Conservation (phyloP, 2,797 vertebrate genomes). For the Chanos chanos region DNA sequence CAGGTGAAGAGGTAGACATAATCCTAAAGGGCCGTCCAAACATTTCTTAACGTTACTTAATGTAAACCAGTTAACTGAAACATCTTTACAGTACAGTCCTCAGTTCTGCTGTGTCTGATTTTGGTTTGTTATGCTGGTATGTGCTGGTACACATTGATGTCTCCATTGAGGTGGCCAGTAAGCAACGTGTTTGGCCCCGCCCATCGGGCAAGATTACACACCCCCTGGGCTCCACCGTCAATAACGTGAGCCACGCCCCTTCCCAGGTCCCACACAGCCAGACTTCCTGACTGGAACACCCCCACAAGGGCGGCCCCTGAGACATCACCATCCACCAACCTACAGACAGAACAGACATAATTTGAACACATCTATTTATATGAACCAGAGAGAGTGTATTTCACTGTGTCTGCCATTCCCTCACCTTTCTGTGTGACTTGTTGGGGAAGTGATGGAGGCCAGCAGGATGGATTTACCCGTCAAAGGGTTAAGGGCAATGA, state of each 20-base stretch:
- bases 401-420: not conserved
- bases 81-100: no score
- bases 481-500: conserved; percentile 39
- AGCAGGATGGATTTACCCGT: conserved; percentile 23
- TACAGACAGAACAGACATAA: not conserved
- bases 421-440: conserved; percentile 12
- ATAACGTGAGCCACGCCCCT: conserved; percentile 14
- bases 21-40: no score
- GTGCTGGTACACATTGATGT: conserved; percentile 46
- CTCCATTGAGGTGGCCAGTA: conserved; percentile 44
- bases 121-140: not conserved
- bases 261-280: conserved; percentile 33
- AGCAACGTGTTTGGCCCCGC: conserved; percentile 39
- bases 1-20: no score
- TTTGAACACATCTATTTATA: not conserved
- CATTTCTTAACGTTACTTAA: no score
- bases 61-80: no score
- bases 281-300: conserved; percentile 30
- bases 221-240: not conserved
- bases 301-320: conserved; percentile 22
- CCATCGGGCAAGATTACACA: conserved; percentile 46
- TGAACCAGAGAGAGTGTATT: no score
- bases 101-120: no score
- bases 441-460: not conserved
- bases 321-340: conserved; percentile 38